phyloP scores from a whole-genome alignment of 2,888 invertebrate species.

The Chorisops tibialis region DNA sequence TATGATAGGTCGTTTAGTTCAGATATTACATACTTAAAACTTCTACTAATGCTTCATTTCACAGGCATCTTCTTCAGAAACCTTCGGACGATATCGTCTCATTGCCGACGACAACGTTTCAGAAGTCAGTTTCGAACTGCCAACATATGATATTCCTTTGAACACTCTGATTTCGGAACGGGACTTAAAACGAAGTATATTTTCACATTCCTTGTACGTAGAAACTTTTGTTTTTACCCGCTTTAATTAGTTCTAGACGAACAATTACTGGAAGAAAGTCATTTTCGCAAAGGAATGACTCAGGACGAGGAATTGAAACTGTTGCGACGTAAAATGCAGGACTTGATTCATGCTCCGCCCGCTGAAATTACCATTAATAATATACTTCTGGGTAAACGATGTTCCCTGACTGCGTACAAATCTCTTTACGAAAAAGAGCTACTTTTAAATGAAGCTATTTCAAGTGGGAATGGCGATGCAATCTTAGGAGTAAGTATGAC shows the following conservation, averaged over 20 bases:
- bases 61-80: slow-evolving; percentile 18
- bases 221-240: neutral
- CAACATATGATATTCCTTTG: slow-evolving; percentile 45
- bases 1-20: too few relatives aligned
- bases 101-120: slow-evolving; percentile 45
- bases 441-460: slow-evolving; percentile 67
- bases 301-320: slow-evolving; percentile 50
- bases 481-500: slow-evolving; percentile 51
- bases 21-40: too few relatives aligned
- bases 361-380: slow-evolving; percentile 44
- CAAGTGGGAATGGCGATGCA: slow-evolving; percentile 72
- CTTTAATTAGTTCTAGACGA: slow-evolving; percentile 53
- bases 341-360: slow-evolving; percentile 42
- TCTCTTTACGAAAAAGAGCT: slow-evolving; percentile 67
- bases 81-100: slow-evolving; percentile 21
- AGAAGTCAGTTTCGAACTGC: slow-evolving; percentile 48
- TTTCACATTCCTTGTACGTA: slow-evolving; percentile 42
- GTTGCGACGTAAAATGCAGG: slow-evolving; percentile 41
- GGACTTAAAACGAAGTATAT: slow-evolving; percentile 39
- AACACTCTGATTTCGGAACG: slow-evolving; percentile 46
- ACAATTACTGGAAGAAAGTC: slow-evolving; percentile 56
- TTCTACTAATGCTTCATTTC: neutral
- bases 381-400: slow-evolving; percentile 55
- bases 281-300: slow-evolving; percentile 42
- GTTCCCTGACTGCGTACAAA: slow-evolving; percentile 55